Base-by-base conservation (phyloP, 2,797 vertebrate genomes). In the Argentina silus region DNA sequence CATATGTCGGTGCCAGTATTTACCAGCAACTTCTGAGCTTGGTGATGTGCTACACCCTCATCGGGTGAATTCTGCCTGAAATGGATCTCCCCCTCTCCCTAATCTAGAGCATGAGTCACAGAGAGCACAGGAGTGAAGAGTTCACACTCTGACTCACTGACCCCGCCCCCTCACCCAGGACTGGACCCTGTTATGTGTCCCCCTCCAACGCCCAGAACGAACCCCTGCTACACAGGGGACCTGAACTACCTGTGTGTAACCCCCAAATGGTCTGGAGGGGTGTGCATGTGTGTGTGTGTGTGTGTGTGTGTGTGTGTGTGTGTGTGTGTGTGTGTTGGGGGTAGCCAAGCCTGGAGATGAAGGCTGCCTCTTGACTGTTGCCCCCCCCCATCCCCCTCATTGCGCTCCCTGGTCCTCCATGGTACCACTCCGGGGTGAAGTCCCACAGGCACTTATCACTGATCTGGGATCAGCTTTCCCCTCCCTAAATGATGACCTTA, bases 21-120 rank as follows among this genome's bases (percentile, higher is more conserved):
- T 36, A 36, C 27, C 27, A 36, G n/a, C n/a, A n/a, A n/a, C n/a
- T n/a, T n/a, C n/a, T n/a, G n/a, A n/a, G n/a, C n/a, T n/a, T n/a
- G n/a, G n/a, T n/a, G n/a, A n/a, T n/a, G n/a, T n/a, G n/a, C n/a
- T n/a, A n/a, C n/a, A n/a, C n/a, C 61, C 80, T 72, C 80, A 79
- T 69, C 81, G 86, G 87, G 84, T 83, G 83, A 89, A 83, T 23
- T 43, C 80, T 87, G 85, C 80, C 82, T 83, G 84, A 90, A 91
- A 91, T 87, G 79, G 82, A 90, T 88, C 89, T 86, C n/a, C n/a
- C n/a, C n/a, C n/a, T n/a, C n/a, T n/a, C 3, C 70, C 76, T 79
- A 83, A 86, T 78, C 81, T 84, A 85, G 83, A 88, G 85, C 90
- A 87, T 86, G 83, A 90, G 76, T 90, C 84, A 83, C 82, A 80